These are phyloP conservation scores for Spongilla lacustris DNA, from an alignment of 37 sponge, comb jelly and placozoan genomes.

Conservation along the genomic window DNA sequence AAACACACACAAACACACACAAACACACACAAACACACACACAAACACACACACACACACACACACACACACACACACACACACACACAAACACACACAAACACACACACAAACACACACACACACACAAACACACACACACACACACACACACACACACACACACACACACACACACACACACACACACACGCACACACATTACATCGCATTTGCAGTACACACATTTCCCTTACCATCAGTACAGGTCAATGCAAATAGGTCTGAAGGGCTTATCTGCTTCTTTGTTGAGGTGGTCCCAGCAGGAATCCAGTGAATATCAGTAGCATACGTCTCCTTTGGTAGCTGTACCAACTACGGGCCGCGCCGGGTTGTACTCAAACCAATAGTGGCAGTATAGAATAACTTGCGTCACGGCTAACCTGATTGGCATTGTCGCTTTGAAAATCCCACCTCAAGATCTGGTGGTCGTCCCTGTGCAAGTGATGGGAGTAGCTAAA, in stretches of 20 bases:
- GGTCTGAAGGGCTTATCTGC: constrained; percentile 47
- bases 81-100: too few relatives aligned
- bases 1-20: too few relatives aligned
- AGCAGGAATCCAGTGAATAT: constrained; percentile 83
- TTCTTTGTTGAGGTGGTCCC: constrained; percentile 18
- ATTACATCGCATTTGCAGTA: too few relatives aligned
- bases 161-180: too few relatives aligned
- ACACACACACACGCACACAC: too few relatives aligned
- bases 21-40: too few relatives aligned
- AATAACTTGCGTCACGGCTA: not conserved
- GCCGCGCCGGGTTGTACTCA: not conserved
- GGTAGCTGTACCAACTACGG: constrained; percentile 64
- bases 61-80: too few relatives aligned
- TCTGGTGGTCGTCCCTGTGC: constrained; percentile 81
- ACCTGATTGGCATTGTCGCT: constrained; percentile 79
- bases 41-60: too few relatives aligned
- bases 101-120: too few relatives aligned
- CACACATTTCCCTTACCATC: constrained; percentile 52
- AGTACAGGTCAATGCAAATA: constrained; percentile 82
- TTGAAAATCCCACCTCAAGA: constrained; percentile 68
- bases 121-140: not conserved
- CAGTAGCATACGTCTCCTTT: constrained; percentile 73
- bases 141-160: too few relatives aligned
- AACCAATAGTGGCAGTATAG: not conserved
- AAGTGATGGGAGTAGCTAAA: not conserved